phyloP scores from a whole-genome alignment of 2,797 vertebrate genomes.

The Halcyon leucocephala region DNA sequence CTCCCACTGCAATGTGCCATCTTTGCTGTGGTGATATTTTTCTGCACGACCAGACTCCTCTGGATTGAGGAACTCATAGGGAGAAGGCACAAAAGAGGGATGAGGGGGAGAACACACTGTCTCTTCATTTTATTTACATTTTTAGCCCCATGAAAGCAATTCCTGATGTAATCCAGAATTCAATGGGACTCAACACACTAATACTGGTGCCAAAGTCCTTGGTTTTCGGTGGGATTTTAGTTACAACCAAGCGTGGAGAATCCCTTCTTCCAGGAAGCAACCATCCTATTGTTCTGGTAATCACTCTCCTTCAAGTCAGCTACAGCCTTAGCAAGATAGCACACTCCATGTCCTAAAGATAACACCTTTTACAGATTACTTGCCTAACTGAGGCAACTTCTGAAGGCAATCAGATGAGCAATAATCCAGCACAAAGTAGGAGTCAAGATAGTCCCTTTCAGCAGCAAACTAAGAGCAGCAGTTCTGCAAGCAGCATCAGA shows the following conservation, averaged over 20 bases:
- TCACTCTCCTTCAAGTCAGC: neutral
- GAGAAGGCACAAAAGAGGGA: accelerated
- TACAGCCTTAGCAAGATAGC: neutral
- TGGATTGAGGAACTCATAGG: neutral
- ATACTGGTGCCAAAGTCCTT: accelerated
- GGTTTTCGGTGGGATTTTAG: neutral
- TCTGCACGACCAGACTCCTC: neutral
- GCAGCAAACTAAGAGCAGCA: neutral
- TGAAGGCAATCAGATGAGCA: neutral
- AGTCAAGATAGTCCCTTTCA: neutral
- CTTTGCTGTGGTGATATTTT: neutral
- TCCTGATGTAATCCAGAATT: neutral
- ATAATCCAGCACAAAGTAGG: neutral
- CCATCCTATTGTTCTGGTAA: neutral
- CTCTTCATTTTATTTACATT: neutral
- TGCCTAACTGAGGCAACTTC: neutral
- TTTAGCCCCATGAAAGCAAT: neutral
- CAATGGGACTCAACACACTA: accelerated
- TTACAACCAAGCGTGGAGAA: neutral
- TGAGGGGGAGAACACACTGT: neutral
- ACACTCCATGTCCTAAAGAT: neutral
- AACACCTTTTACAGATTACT: neutral
- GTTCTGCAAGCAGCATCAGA: neutral
- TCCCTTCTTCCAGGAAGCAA: neutral
- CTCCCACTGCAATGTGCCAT: neutral